Percentiles rank a stretch among this genome's conserved stretches.
phyloP scores from a whole-genome alignment of 2,113 vertebrate genomes.

The Rousettus leschenaultii region DNA sequence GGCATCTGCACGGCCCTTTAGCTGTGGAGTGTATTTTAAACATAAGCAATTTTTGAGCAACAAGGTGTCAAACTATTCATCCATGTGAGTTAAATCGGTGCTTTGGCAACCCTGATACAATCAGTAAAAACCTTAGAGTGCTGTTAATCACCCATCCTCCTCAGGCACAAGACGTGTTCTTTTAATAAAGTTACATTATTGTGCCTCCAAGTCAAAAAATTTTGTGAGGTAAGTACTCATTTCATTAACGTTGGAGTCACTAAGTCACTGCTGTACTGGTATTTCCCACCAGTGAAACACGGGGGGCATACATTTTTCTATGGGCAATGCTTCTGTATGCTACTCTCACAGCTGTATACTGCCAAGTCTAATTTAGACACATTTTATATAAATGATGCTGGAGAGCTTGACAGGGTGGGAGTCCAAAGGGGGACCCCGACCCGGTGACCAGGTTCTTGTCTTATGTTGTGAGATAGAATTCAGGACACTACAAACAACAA shows the following conservation, averaged over 20 bases:
- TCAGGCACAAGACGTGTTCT: background rate
- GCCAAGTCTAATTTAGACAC: background rate
- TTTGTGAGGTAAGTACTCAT: background rate
- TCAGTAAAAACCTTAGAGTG: slow-evolving; percentile 23
- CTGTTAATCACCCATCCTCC: background rate
- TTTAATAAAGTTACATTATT: slow-evolving; percentile 8
- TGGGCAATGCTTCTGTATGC: rapidly evolving
- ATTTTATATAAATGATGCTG: background rate
- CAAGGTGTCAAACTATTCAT: slow-evolving; percentile 66
- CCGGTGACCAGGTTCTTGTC: no score
- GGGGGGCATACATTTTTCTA: background rate
- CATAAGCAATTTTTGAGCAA: slow-evolving; percentile 72
- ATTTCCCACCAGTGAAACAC: background rate
- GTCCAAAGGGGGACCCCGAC: no score
- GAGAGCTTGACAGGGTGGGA: no score
- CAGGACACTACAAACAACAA: no score
- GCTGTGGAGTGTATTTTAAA: slow-evolving; percentile 56
- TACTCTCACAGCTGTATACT: background rate
- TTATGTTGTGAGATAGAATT: no score
- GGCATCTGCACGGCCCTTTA: slow-evolving; percentile 67
- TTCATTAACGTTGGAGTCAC: background rate
- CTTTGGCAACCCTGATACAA: background rate
- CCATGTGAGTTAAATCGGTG: slow-evolving; percentile 42
- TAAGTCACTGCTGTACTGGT: background rate
- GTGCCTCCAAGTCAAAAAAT: slow-evolving; percentile 7